phyloP scores from a whole-genome alignment of 2,888 invertebrate genomes.

The Siphonodentalium dalli region DNA sequence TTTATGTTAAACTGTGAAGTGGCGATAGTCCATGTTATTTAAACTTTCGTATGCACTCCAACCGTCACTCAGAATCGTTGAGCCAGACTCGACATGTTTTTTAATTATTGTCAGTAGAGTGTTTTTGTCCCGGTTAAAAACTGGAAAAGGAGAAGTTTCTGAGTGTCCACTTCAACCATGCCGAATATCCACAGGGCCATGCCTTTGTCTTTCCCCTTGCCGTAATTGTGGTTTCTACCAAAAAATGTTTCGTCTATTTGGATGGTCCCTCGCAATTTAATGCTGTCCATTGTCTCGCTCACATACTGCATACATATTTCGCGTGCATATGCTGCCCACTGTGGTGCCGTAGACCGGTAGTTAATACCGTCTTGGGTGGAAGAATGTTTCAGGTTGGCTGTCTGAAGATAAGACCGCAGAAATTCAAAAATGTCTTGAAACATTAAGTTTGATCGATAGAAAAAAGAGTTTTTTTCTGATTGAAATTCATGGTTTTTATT shows the following conservation, averaged over 20 bases:
- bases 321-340: slow-evolving; percentile 6
- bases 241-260: background rate
- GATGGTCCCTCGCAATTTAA: background rate
- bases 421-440: slow-evolving; percentile 13
- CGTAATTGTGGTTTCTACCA: slow-evolving; percentile 13
- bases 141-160: slow-evolving; percentile 12
- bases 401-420: slow-evolving; percentile 8
- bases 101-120: slow-evolving; percentile 8
- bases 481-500: slow-evolving; percentile 1
- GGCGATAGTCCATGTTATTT: slow-evolving; percentile 10
- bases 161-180: slow-evolving; percentile 15
- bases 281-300: too few relatives aligned
- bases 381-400: slow-evolving; percentile 6
- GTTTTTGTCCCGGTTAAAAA: background rate
- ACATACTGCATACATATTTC: slow-evolving; percentile 5
- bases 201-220: slow-evolving; percentile 7
- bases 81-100: slow-evolving; percentile 5
- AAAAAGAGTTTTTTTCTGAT: slow-evolving; percentile 11
- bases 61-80: slow-evolving; percentile 4
- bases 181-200: slow-evolving; percentile 23
- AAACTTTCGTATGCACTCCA: slow-evolving; percentile 8
- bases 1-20: slow-evolving; percentile 16
- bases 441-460: slow-evolving; percentile 7
- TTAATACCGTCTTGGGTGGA: slow-evolving; percentile 6
- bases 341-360: slow-evolving; percentile 10